Evolutionary conservation across 2,113 vertebrate species (phyloP).

Genomic region (Gymnogyps californianus): DNA sequence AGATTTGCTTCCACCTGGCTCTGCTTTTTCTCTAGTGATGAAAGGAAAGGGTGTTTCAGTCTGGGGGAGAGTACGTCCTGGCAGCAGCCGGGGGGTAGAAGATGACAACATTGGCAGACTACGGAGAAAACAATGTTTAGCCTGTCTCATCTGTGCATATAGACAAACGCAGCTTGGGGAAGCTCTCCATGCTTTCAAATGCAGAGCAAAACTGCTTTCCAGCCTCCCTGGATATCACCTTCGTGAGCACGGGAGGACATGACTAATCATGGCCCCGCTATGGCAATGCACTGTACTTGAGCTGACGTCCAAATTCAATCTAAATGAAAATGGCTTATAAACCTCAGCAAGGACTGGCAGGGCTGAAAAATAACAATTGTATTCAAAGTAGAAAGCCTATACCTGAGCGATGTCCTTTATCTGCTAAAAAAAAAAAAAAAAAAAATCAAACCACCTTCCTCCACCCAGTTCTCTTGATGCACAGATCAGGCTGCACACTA

Average conservation of each 20-base stretch:
- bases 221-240: background rate
- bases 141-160: background rate
- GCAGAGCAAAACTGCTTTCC: background rate
- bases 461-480: background rate
- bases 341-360: background rate
- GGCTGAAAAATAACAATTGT: background rate
- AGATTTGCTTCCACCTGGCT: background rate
- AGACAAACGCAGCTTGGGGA: background rate
- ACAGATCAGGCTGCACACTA: background rate
- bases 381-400: background rate
- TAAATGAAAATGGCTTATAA: background rate
- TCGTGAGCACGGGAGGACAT: accelerated
- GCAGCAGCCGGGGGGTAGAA: background rate
- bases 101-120: background rate
- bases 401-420: background rate
- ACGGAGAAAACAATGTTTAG: background rate
- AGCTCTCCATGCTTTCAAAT: background rate
- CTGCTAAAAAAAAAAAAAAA: background rate
- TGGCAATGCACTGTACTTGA: background rate
- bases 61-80: accelerated
- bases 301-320: background rate
- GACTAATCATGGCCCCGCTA: background rate
- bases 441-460: background rate
- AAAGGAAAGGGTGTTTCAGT: background rate
- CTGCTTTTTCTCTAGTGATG: background rate